phyloP scores from a whole-genome alignment of 2,797 vertebrate species.

The Periparus ater region DNA sequence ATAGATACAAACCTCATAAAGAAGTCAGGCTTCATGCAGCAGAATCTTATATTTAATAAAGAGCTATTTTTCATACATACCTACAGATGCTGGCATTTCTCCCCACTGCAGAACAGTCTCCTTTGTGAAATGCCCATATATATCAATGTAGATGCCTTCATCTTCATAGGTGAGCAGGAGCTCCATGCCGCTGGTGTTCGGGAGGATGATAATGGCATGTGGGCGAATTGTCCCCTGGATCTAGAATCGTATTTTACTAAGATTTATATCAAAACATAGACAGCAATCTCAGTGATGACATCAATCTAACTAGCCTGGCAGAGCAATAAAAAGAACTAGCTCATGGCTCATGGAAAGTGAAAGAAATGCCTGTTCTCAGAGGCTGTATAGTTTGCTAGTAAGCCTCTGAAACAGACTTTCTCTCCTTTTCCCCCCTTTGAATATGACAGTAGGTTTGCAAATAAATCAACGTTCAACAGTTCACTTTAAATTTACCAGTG shows the following conservation, averaged over 20 bases:
- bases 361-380: slow-evolving; percentile 51
- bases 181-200: slow-evolving; percentile 89
- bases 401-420: slow-evolving; percentile 22
- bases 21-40: background rate
- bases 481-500: slow-evolving; percentile 17
- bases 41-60: background rate
- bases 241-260: slow-evolving; percentile 74
- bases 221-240: slow-evolving; percentile 87
- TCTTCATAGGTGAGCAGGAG: slow-evolving; percentile 93
- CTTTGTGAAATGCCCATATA: slow-evolving; percentile 92
- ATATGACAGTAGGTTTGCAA: background rate
- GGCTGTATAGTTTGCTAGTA: background rate
- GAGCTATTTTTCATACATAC: slow-evolving; percentile 73
- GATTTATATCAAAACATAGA: slow-evolving; percentile 59
- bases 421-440: background rate
- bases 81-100: slow-evolving; percentile 91
- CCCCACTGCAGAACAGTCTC: slow-evolving; percentile 93
- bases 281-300: slow-evolving; percentile 25
- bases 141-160: slow-evolving; percentile 91
- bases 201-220: slow-evolving; percentile 93
- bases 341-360: slow-evolving; percentile 53
- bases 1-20: background rate
- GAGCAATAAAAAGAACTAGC: slow-evolving; percentile 35
- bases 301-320: slow-evolving; percentile 36
- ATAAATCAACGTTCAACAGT: background rate